Conservation (phyloP, 2,888 invertebrate species). For the Drosophila siamana region DNA sequence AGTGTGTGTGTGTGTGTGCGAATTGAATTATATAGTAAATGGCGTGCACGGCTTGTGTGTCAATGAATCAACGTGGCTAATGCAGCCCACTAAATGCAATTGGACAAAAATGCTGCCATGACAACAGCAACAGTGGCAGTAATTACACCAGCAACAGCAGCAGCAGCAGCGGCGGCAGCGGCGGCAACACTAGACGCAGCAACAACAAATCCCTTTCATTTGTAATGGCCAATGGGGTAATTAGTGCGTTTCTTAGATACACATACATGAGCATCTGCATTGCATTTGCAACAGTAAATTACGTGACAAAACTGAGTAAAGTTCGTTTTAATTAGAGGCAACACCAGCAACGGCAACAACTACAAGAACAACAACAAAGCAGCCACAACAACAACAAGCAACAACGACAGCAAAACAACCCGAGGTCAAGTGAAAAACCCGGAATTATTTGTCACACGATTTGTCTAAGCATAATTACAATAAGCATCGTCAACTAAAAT, state of each 20-base stretch:
- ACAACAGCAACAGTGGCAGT: constrained; percentile 46
- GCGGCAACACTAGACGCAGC: background rate
- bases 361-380: background rate
- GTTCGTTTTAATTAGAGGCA: constrained; percentile 52
- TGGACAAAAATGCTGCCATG: constrained; percentile 48
- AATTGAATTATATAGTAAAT: constrained; percentile 41
- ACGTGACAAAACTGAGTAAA: constrained; percentile 54
- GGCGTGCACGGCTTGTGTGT: constrained; percentile 33
- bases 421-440: background rate
- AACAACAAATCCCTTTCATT: constrained; percentile 46
- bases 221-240: constrained; percentile 51
- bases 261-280: background rate
- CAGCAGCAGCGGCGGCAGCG: constrained; percentile 20
- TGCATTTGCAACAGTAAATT: constrained; percentile 48
- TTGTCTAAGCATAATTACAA: constrained; percentile 7
- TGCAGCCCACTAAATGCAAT: constrained; percentile 59
- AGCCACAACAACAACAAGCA: background rate
- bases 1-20: constrained; percentile 14
- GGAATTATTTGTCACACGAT: constrained; percentile 9
- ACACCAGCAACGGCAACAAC: constrained; percentile 12
- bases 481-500: background rate
- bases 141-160: constrained; percentile 36
- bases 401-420: constrained; percentile 10
- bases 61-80: constrained; percentile 61
- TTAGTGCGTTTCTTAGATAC: constrained; percentile 57